Base-by-base conservation (phyloP, 2,888 invertebrate genomes). In the Dolichomitus sp. region DNA sequence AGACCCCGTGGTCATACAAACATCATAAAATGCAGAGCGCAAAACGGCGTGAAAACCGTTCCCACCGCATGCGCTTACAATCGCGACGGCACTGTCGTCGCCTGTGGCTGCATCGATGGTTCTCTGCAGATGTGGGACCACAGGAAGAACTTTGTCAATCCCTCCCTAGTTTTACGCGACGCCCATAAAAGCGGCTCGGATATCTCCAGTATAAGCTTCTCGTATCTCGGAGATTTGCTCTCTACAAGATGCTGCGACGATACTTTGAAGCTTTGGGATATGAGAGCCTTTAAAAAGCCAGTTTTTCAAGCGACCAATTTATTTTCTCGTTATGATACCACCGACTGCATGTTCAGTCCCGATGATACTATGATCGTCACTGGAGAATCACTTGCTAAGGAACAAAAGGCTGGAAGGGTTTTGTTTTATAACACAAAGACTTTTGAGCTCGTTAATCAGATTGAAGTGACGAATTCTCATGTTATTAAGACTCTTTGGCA, bases 51-150 rank as follows among this genome's bases (percentile, higher is more conserved):
- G 0, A 97, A 97, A 91, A 97, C 98, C 0, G 95, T 97, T 80
- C 98, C 99, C 0, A 97, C 97, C 0, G 95, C 98, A 0, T 98
- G 98, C 91, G 95, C 96, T 0, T 99, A 97, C 91, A 98, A 97
- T 65, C 94, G 97, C 65, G 98, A 99, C 90, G 98, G 98, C 0
- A 96, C 97, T 75, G 95, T 98, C 0, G 97, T 99, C 4, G 98
- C 98, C 0, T 98, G 98, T 78, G 99, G 97, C 0, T 99, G 99
- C 91, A 96, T 95, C 59, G 99, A 99, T 94, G 99, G 99, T 0
- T 98, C 98, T 0, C 96, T 99, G 73, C 99, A 99, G 93, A 96
- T 99, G 94, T 99, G 99, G 99, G 99, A 99, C 91, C 97, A 98
- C 69, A 95, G 99, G 37, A 98, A 97, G 91, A 97, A 96, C 91